Evolutionary conservation across 2,888 invertebrate genomes (phyloP).

Genomic region (Synanthedon formicaeformis): DNA sequence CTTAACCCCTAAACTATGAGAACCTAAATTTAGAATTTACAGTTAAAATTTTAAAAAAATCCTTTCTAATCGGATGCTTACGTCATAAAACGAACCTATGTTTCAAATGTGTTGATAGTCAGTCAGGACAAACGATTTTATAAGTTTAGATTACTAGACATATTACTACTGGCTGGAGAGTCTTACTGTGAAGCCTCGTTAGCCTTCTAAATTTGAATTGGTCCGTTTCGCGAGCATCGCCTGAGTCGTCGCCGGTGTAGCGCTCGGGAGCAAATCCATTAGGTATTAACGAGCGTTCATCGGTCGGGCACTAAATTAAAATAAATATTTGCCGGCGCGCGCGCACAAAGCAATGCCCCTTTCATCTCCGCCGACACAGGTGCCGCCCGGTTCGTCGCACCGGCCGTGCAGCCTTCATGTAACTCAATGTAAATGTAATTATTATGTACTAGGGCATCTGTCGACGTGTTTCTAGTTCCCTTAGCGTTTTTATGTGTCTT

Average conservation of each 20-base stretch:
- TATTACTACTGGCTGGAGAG: no score
- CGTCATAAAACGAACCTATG: no score
- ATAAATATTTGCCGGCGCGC: slow-evolving; percentile 66
- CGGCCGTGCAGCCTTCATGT: slow-evolving; percentile 2
- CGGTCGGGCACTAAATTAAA: slow-evolving; percentile 64
- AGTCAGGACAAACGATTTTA: no score
- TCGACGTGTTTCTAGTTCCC: background rate
- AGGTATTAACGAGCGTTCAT: slow-evolving; percentile 64
- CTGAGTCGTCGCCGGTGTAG: background rate
- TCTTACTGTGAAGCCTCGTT: no score
- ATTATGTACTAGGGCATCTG: background rate
- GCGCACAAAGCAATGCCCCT: slow-evolving; percentile 44
- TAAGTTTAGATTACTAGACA: no score
- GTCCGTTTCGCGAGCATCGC: background rate
- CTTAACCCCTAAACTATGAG: no score
- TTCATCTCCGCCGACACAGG: slow-evolving; percentile 60
- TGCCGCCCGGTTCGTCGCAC: slow-evolving; percentile 37
- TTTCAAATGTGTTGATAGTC: no score
- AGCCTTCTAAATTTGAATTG: background rate
- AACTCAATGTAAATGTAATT: background rate
- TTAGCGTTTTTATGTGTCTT: background rate
- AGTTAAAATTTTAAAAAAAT: no score
- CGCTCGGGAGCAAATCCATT: slow-evolving; percentile 54
- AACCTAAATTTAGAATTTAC: no score
- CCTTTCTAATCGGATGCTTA: no score